Conservation (phyloP, 2,797 vertebrate genomes). For the Danio aesculapii region DNA sequence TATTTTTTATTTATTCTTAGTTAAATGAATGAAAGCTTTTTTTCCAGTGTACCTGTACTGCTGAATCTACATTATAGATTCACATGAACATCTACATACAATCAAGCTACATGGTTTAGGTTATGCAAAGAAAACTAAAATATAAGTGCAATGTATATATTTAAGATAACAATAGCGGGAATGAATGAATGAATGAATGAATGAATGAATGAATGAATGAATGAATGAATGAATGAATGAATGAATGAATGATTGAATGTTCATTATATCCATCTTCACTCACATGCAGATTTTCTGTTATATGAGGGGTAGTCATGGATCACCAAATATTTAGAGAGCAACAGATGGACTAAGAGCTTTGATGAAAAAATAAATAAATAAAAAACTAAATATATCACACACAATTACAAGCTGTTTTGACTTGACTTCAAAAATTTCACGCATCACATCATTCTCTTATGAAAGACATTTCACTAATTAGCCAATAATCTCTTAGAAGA, state of each 20-base stretch:
- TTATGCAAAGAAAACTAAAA: background rate
- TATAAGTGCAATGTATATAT: background rate
- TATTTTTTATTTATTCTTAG: too few relatives aligned
- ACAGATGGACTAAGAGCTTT: conserved; percentile 23
- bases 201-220: too few relatives aligned
- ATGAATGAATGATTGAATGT: too few relatives aligned
- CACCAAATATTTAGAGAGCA: conserved; percentile 43
- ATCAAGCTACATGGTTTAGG: background rate
- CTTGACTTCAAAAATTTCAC: background rate
- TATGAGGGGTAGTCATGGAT: background rate
- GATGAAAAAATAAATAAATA: background rate
- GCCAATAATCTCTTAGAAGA: background rate
- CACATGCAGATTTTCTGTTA: conserved; percentile 6
- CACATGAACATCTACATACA: background rate
- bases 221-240: too few relatives aligned
- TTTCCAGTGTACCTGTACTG: too few relatives aligned
- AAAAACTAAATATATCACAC: background rate
- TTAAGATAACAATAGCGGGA: background rate
- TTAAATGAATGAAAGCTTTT: too few relatives aligned
- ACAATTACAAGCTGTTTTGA: conserved; percentile 2
- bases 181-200: too few relatives aligned
- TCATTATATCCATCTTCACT: background rate
- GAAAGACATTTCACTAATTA: background rate
- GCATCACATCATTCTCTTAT: background rate
- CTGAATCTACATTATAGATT: too few relatives aligned